Evolutionary conservation across 2,888 invertebrate genomes (phyloP).

Genomic region (Drosophila nigricruria): DNA sequence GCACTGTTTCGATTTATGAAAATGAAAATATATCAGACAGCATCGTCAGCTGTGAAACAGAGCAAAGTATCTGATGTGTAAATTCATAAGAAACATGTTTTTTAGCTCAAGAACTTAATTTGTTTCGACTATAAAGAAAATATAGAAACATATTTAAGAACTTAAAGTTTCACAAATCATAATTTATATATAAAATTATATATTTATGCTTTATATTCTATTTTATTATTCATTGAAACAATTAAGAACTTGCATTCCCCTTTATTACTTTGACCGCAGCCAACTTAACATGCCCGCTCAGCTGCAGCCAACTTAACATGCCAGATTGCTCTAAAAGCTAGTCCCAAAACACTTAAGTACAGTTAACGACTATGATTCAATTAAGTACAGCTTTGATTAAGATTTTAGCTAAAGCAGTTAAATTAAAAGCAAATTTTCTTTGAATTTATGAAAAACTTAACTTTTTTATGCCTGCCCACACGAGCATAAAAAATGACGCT

Average conservation of each 20-base stretch:
- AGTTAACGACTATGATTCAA: background rate
- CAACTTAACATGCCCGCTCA: background rate
- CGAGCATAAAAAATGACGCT: slow-evolving; percentile 10
- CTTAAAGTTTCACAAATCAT: background rate
- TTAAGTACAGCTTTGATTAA: background rate
- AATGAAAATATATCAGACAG: background rate
- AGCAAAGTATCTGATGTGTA: background rate
- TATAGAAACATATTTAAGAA: background rate
- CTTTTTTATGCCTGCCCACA: background rate
- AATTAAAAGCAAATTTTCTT: background rate
- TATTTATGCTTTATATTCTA: background rate
- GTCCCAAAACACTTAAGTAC: background rate
- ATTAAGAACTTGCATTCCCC: no score
- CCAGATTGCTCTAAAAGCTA: background rate
- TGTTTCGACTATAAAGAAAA: background rate
- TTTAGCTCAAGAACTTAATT: background rate
- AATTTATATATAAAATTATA: background rate
- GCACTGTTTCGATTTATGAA: slow-evolving; percentile 13
- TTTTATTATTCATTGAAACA: background rate
- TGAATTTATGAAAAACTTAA: background rate
- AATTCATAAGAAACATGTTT: background rate
- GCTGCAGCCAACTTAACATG: background rate
- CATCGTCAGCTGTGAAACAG: background rate
- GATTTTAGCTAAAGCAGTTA: background rate
- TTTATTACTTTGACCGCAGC: background rate